phyloP scores from a whole-genome alignment of 2,888 invertebrate genomes.

The Penaeus monodon region DNA sequence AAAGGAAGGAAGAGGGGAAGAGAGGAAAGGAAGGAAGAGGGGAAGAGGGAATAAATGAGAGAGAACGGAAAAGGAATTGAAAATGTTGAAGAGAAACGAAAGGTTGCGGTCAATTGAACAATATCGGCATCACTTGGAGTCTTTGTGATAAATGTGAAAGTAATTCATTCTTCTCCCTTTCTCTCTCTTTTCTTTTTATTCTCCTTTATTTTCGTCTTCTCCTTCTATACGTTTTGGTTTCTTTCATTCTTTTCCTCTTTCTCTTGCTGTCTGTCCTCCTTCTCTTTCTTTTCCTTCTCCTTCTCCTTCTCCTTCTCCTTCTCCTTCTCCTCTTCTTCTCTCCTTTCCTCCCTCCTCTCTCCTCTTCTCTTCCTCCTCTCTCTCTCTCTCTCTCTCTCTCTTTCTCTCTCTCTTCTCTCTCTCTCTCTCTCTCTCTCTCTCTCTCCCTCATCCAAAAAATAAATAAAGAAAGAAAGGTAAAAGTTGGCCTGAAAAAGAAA shows the following conservation, averaged over 20 bases:
- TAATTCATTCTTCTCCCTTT: too few species aligned
- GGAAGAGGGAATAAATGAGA: too few species aligned
- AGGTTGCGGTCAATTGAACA: too few species aligned
- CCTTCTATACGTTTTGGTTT: background rate
- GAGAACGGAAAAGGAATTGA: too few species aligned
- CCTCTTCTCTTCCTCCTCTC: background rate
- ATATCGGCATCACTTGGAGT: too few species aligned
- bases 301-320: background rate
- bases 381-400: background rate
- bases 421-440: background rate
- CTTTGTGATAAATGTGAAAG: too few species aligned
- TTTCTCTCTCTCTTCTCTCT: background rate
- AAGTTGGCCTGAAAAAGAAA: too few species aligned
- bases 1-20: too few species aligned
- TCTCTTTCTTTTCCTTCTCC: background rate
- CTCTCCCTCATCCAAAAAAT: background rate
- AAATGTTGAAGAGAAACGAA: too few species aligned
- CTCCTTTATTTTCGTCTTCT: background rate
- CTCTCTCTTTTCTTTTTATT: background rate
- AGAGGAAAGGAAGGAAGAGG: too few species aligned
- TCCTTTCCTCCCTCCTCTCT: background rate
- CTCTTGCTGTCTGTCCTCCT: background rate
- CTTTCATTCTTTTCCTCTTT: conserved; percentile 5
- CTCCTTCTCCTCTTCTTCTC: background rate
- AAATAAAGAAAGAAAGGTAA: too few species aligned